A percentile compares a stretch with the other conserved stretches of the same genome.
Conservation (phyloP, 1,140 invertebrate genomes). For the Rhagoletis zephyria region DNA sequence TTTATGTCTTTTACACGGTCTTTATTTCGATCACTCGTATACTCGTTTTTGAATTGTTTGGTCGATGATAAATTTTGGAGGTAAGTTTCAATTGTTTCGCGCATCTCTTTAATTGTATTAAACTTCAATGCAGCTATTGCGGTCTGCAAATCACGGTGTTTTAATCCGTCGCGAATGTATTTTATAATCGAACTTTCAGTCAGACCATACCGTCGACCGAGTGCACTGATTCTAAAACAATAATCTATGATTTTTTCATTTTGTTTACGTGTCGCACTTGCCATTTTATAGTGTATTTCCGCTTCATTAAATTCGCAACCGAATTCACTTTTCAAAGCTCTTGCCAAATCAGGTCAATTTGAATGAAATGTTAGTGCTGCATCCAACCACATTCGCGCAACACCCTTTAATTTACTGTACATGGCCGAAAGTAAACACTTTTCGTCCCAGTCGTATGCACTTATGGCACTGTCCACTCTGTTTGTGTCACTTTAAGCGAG, state of each 20-base stretch:
- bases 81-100: conserved; percentile 14
- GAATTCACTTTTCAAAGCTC: not conserved
- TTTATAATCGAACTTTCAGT: conserved; percentile 55
- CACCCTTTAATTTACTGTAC: conserved; percentile 36
- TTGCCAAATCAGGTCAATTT: not conserved
- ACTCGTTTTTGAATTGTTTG: not conserved
- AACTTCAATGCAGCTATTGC: conserved; percentile 29
- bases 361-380: not conserved
- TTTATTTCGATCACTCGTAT: not conserved
- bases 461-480: conserved; percentile 27
- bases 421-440: conserved; percentile 52
- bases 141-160: conserved; percentile 43
- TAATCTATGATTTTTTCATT: conserved; percentile 53
- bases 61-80: not conserved
- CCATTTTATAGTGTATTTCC: not conserved
- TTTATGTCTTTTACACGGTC: not conserved
- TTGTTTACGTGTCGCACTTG: not conserved
- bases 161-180: conserved; percentile 50
- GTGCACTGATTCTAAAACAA: conserved; percentile 55
- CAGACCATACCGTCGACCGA: conserved; percentile 25
- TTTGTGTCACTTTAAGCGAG: conserved; percentile 26
- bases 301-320: not conserved
- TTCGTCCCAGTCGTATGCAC: conserved; percentile 53
- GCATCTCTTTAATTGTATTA: conserved; percentile 50
- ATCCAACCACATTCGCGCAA: conserved; percentile 47